A percentile compares a stretch with the other conserved stretches of the same genome.
Evolutionary conservation across 2,888 invertebrate species (phyloP).

Genomic region (Cheilosia soror): DNA sequence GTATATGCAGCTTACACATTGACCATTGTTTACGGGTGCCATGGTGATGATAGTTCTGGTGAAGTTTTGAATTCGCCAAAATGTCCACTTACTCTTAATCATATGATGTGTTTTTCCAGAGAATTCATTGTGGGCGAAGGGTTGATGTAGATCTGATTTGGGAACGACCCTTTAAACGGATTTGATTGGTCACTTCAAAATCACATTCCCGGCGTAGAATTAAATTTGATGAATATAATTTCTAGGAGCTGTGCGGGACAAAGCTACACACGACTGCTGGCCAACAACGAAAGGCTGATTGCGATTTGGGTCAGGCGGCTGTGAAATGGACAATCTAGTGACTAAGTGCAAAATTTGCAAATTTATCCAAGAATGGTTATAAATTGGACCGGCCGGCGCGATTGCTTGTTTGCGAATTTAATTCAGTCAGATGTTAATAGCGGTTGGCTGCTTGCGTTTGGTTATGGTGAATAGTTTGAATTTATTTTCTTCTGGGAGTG

Average conservation of each 20-base stretch:
- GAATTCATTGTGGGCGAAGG: not conserved
- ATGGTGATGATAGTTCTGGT: conserved; percentile 39
- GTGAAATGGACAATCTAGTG: not conserved
- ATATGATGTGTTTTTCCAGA: not conserved
- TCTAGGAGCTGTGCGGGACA: conserved; percentile 10
- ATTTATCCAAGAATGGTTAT: conserved; percentile 21
- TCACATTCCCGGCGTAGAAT: conserved; percentile 33
- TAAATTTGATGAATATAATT: conserved; percentile 55
- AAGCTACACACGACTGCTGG: not conserved
- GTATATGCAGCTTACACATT: conserved; percentile 12
- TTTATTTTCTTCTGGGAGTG: too few species aligned
- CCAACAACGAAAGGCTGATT: conserved; percentile 6
- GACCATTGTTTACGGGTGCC: conserved; percentile 28
- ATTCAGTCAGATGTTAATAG: conserved; percentile 10
- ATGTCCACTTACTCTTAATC: conserved; percentile 32
- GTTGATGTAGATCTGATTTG: conserved; percentile 26
- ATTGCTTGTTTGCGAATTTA: conserved; percentile 18
- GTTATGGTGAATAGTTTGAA: too few species aligned
- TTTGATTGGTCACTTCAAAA: conserved; percentile 21
- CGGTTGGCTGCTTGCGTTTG: not conserved
- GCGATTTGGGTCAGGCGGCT: not conserved
- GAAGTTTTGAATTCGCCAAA: conserved; percentile 40
- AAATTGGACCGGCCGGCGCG: conserved; percentile 11
- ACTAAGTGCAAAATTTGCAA: conserved; percentile 1
- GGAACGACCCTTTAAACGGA: conserved; percentile 4